A percentile compares a stretch with the other conserved stretches of the same genome.
phyloP scores from a whole-genome alignment of 2,888 invertebrate species.

The Acrocera orbiculus region DNA sequence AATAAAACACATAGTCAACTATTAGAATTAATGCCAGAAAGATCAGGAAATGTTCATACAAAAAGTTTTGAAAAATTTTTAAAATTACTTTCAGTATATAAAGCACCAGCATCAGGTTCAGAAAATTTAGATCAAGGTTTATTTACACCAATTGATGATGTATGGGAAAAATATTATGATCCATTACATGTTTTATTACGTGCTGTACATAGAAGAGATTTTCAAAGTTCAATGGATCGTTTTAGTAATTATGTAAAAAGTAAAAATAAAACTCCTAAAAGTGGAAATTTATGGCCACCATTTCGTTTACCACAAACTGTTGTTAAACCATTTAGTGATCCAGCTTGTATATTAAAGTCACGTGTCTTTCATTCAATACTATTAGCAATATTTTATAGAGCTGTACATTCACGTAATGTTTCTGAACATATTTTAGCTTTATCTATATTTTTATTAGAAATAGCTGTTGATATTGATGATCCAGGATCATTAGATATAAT shows the following conservation, averaged over 20 bases:
- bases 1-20: conserved; percentile 94
- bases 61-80: conserved; percentile 75
- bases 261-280: conserved; percentile 38
- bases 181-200: conserved; percentile 82
- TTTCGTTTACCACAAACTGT: conserved; percentile 52
- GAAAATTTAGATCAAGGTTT: conserved; percentile 78
- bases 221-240: conserved; percentile 86
- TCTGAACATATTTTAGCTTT: conserved; percentile 81
- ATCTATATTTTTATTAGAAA: conserved; percentile 70
- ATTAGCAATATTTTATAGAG: conserved; percentile 69
- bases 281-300: conserved; percentile 60
- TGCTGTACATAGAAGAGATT: conserved; percentile 81
- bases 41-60: conserved; percentile 80
- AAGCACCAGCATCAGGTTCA: conserved; percentile 53
- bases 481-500: conserved; percentile 19
- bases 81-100: conserved; percentile 68
- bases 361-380: conserved; percentile 35
- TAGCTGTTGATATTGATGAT: conserved; percentile 44
- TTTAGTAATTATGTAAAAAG: conserved; percentile 61
- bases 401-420: conserved; percentile 52
- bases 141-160: conserved; percentile 65
- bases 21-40: conserved; percentile 88
- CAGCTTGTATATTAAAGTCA: conserved; percentile 31
- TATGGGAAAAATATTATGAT: conserved; percentile 90
- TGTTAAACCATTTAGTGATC: conserved; percentile 48